Conservation (phyloP, 2,888 invertebrate species). For the Chelonus formosanus region DNA sequence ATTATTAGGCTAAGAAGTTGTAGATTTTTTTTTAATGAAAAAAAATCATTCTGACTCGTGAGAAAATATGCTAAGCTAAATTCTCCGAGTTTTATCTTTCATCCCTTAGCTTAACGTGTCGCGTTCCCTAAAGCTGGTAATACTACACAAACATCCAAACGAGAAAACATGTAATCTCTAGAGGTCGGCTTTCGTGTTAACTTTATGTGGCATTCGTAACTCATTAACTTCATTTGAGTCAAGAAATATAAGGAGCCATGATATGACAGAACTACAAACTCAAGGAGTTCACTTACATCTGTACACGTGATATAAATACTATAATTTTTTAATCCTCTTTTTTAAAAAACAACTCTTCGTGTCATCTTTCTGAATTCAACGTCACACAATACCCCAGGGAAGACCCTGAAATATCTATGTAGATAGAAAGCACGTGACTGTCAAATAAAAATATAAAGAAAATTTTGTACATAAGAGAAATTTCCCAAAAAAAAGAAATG, state of each 20-base stretch:
- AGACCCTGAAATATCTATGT: too few species aligned
- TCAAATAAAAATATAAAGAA: too few species aligned
- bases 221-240: not conserved
- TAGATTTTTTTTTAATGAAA: not conserved
- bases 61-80: conserved; percentile 2
- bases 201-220: not conserved
- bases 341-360: too few species aligned
- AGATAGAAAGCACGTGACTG: too few species aligned
- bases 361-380: too few species aligned
- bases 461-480: too few species aligned
- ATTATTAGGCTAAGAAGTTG: too few species aligned
- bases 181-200: conserved; percentile 6
- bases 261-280: not conserved
- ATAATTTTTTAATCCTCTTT: not conserved
- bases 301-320: not conserved
- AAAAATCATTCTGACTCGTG: not conserved
- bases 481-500: too few species aligned
- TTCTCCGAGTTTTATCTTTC: conserved; percentile 21
- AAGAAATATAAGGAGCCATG: not conserved
- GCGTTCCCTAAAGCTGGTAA: conserved; percentile 18
- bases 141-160: conserved; percentile 14
- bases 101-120: conserved; percentile 18
- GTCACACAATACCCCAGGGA: too few species aligned
- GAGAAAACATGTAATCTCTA: conserved; percentile 17
- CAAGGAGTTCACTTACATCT: not conserved